Conservation (phyloP, 1,140 invertebrate genomes). For the Schlechtendalia chinensis region DNA sequence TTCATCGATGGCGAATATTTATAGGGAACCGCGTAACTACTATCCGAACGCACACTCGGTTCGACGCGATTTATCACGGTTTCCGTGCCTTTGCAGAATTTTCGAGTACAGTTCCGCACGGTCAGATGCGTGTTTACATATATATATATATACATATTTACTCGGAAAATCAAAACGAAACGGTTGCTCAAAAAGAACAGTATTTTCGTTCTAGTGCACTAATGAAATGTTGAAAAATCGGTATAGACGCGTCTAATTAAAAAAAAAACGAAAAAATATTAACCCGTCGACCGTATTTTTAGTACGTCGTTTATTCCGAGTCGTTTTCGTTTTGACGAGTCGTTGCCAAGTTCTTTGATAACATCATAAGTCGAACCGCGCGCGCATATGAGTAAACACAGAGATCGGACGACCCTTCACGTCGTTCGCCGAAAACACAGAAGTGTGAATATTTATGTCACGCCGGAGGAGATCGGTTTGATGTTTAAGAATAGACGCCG, state of each 20-base stretch:
- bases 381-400: too few relatives aligned
- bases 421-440: not conserved
- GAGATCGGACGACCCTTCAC: not conserved
- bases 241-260: not conserved
- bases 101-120: too few relatives aligned
- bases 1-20: not conserved
- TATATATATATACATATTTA: too few relatives aligned
- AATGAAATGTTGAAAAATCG: not conserved
- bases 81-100: not conserved
- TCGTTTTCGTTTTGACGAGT: not conserved
- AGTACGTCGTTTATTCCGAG: not conserved
- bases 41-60: too few relatives aligned
- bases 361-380: not conserved
- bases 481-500: constrained; percentile 20
- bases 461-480: constrained; percentile 3
- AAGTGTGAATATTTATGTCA: not conserved
- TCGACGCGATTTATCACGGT: not conserved
- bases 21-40: too few relatives aligned
- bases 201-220: too few relatives aligned
- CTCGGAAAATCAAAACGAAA: too few relatives aligned
- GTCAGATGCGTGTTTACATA: too few relatives aligned
- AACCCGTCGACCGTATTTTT: not conserved
- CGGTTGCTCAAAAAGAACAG: too few relatives aligned
- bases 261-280: too few relatives aligned
- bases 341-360: constrained; percentile 22